Percentiles rank a stretch among this genome's conserved stretches.
Conservation (phyloP, 1,140 invertebrate genomes). For the Zophobas atratus region DNA sequence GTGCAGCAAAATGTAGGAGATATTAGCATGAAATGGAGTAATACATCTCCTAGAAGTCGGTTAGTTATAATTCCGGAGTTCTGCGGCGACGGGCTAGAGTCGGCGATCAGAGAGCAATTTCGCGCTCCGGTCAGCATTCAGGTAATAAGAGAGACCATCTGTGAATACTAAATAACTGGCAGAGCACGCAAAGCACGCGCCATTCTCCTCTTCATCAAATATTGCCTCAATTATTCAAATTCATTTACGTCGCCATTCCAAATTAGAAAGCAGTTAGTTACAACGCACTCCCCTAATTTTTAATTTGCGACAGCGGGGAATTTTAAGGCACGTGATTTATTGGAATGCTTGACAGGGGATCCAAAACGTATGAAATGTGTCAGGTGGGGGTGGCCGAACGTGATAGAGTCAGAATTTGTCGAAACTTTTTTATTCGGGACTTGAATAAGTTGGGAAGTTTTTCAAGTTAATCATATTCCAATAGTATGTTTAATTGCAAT, state of each 20-base stretch:
- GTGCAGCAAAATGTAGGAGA: slow-evolving; percentile 15
- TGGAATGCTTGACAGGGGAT: not conserved
- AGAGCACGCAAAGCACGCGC: slow-evolving; percentile 43
- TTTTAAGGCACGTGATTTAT: not conserved
- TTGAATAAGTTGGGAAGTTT: no score
- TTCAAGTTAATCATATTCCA: no score
- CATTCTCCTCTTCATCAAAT: slow-evolving; percentile 44
- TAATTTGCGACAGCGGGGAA: not conserved
- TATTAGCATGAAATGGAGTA: slow-evolving; percentile 36
- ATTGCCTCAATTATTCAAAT: slow-evolving; percentile 48
- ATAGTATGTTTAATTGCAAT: no score
- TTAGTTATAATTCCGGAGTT: slow-evolving; percentile 41
- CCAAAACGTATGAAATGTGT: not conserved
- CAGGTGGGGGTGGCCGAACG: not conserved
- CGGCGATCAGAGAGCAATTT: slow-evolving; percentile 49
- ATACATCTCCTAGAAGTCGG: slow-evolving; percentile 35
- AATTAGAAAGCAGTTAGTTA: slow-evolving; percentile 28
- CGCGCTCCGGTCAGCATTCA: slow-evolving; percentile 52
- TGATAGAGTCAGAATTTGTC: no score
- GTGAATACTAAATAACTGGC: slow-evolving; percentile 49
- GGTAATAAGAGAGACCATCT: slow-evolving; percentile 47
- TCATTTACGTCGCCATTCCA: slow-evolving; percentile 35
- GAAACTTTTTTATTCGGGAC: no score
- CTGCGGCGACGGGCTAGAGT: slow-evolving; percentile 31
- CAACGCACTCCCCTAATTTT: slow-evolving; percentile 14